Evolutionary conservation across 1,140 invertebrate species (phyloP).

Genomic region (Cryptotermes secundus): DNA sequence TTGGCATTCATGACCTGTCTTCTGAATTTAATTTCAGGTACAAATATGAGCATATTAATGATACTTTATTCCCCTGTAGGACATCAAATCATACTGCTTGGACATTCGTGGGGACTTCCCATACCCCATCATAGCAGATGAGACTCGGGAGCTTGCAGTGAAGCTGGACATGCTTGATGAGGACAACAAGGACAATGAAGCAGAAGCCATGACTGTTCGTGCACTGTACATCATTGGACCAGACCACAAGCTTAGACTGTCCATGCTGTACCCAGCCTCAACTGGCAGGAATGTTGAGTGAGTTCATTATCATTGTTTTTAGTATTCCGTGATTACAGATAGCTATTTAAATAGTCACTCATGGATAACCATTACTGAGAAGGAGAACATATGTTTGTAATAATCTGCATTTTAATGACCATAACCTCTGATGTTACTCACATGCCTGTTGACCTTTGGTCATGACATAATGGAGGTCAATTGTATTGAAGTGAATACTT

Average conservation of each 20-base stretch:
- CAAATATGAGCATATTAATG: background rate
- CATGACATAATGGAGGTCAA: too few species aligned
- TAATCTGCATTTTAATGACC: too few species aligned
- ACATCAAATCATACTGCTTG: conserved; percentile 73
- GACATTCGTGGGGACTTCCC: conserved; percentile 71
- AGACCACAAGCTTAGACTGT: conserved; percentile 79
- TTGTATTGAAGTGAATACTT: too few species aligned
- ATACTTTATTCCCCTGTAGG: conserved; percentile 47
- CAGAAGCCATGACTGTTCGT: conserved; percentile 74
- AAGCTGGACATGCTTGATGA: conserved; percentile 86
- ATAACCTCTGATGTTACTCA: too few species aligned
- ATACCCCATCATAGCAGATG: conserved; percentile 87
- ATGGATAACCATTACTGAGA: too few species aligned
- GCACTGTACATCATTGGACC: conserved; percentile 87
- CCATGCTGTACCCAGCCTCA: conserved; percentile 87
- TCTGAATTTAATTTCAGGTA: too few species aligned
- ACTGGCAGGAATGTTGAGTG: conserved; percentile 91
- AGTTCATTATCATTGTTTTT: conserved; percentile 46
- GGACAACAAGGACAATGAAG: conserved; percentile 68
- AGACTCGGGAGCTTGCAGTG: conserved; percentile 71
- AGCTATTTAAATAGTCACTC: too few species aligned
- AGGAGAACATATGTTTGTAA: too few species aligned
- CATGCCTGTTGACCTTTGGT: too few species aligned
- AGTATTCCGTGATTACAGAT: too few species aligned
- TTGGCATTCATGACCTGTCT: too few species aligned